Evolutionary conservation across 2,797 vertebrate species (phyloP), one percentile per base, ranked within the genome.

Genomic region (Percopsis omiscomaycus): DNA sequence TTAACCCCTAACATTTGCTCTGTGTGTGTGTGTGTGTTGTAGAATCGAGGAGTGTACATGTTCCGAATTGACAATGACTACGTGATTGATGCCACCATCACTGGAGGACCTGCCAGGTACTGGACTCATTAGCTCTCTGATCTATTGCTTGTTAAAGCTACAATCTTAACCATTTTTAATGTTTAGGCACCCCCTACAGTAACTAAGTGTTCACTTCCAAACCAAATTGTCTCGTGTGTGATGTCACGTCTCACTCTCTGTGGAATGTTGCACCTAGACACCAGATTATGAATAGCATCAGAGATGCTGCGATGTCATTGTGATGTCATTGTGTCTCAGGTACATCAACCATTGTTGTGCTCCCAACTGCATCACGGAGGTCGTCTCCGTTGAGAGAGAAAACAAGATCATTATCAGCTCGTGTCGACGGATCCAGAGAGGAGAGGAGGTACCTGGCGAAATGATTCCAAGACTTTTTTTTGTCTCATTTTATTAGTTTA

Each of bases 371-470:
- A 95, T 98, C 86, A 96, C 97, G 0, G 97, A 99, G 84, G 95
- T 95, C 75, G 97, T 99, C 51, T 95, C 93, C 0, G 96, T 98
- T 65, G 97, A 99, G 89, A 93, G 94, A 86, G 97, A 94, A 81
- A 95, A 96, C 90, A 99, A 96, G 81, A 99, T 99, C 60, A 95
- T 99, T 92, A 99, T 99, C 83, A 98, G 95, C 92, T 98, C 97
- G 87, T 97, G 89, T 79, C 91, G 96, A 66, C 93, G 95, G 77
- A 98, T 99, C 85, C 96, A 98, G 90, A 96, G 96, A 64, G 97
- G 97, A 83, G 96, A 99, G 73, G 97, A 99, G 96, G 61, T 2
- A 30, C 37, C 37, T 42, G 6, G 37, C 37, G 6, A 42, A 42
- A 42, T 42, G 37, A 42, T 42, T 42, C 37, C 37, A 6, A 42